phyloP scores from a whole-genome alignment of 1,140 invertebrate species.

The Hyposmocoma kahamanoa region DNA sequence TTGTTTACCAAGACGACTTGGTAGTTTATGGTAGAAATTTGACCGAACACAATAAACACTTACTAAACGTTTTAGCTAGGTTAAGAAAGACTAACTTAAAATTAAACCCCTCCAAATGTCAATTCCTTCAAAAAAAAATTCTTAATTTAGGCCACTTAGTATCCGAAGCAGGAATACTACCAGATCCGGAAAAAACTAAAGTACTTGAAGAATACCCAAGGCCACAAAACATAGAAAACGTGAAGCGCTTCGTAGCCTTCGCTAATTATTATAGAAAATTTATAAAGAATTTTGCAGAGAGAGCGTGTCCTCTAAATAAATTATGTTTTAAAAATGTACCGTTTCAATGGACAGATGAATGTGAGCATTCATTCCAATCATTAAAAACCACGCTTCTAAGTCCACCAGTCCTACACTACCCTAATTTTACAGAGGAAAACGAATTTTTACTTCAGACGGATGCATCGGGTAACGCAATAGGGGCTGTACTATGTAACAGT shows the following conservation, averaged over 20 bases:
- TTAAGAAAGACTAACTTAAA: slow-evolving; percentile 46
- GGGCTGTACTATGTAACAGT: slow-evolving; percentile 40
- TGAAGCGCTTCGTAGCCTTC: slow-evolving; percentile 64
- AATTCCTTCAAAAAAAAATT: slow-evolving; percentile 56
- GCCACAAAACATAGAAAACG: slow-evolving; percentile 44
- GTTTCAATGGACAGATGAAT: slow-evolving; percentile 27
- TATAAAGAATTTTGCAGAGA: slow-evolving; percentile 46
- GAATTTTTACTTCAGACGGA: slow-evolving; percentile 49
- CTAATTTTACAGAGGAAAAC: slow-evolving; percentile 26
- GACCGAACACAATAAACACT: slow-evolving; percentile 42
- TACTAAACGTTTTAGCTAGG: slow-evolving; percentile 29
- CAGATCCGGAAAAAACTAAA: slow-evolving; percentile 54
- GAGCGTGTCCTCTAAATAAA: slow-evolving; percentile 27
- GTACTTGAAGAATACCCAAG: slow-evolving; percentile 44
- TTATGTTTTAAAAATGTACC: slow-evolving; percentile 40
- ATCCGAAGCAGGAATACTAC: slow-evolving; percentile 47
- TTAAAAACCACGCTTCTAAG: slow-evolving; percentile 21
- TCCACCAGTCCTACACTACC: slow-evolving; percentile 28
- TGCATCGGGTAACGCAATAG: slow-evolving; percentile 34
- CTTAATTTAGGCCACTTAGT: slow-evolving; percentile 60
- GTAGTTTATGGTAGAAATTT: slow-evolving; percentile 42
- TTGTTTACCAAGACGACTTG: slow-evolving; percentile 58
- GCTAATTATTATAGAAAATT: slow-evolving; percentile 58
- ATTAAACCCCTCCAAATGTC: slow-evolving; percentile 40
- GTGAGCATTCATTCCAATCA: slow-evolving; percentile 34